Conservation (phyloP, 2,797 vertebrate species). For the Synanceia verrucosa region DNA sequence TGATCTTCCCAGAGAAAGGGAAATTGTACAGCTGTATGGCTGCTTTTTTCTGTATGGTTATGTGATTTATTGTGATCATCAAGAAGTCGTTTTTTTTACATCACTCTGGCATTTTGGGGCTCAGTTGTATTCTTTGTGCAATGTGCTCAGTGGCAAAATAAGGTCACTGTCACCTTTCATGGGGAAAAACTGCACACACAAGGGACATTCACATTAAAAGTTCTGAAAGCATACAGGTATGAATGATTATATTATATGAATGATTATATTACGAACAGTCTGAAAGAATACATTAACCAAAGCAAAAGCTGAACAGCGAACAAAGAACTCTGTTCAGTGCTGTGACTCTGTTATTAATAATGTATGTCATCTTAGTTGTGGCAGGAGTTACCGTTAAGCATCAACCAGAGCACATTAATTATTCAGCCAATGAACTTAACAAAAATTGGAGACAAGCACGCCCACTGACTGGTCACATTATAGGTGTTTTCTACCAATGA, state of each 20-base stretch:
- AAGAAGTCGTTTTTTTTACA: neutral
- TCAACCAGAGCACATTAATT: slow-evolving; percentile 19
- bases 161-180: neutral
- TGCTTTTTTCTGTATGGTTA: neutral
- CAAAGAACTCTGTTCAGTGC: neutral
- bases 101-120: neutral
- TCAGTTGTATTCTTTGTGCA: slow-evolving; percentile 1
- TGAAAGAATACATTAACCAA: neutral
- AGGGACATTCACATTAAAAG: neutral
- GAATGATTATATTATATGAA: neutral
- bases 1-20: neutral
- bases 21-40: neutral
- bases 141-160: neutral
- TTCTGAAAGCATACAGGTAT: neutral
- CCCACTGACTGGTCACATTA: neutral
- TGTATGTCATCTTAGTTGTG: slow-evolving; percentile 8
- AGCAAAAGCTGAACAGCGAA: neutral
- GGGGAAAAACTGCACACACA: slow-evolving; percentile 4
- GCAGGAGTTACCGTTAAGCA: slow-evolving; percentile 7
- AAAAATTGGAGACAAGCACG: neutral
- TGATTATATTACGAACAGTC: neutral
- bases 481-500: neutral
- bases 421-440: slow-evolving; percentile 13
- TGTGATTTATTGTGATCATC: slow-evolving; percentile 5
- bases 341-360: slow-evolving; percentile 15